Conservation (phyloP, 2,888 invertebrate species). For the Pseudococcus longispinus region DNA sequence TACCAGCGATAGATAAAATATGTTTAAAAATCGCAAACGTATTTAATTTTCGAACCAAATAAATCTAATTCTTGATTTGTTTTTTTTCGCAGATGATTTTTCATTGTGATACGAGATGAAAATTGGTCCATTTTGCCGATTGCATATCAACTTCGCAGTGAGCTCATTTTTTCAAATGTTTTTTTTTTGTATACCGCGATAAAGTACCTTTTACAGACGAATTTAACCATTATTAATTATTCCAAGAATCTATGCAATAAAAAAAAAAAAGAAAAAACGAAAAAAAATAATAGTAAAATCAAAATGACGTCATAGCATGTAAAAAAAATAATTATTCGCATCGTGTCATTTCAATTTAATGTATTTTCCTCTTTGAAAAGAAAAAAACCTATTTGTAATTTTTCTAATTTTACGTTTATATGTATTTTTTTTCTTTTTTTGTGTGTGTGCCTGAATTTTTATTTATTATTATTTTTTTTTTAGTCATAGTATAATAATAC, state of each 20-base stretch:
- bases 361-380: conserved; percentile 41
- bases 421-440: conserved; percentile 40
- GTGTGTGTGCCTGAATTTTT: conserved; percentile 56
- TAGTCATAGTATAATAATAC: conserved; percentile 50
- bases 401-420: conserved; percentile 42
- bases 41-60: no score
- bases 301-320: conserved; percentile 16
- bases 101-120: conserved; percentile 53
- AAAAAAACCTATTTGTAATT: conserved; percentile 23
- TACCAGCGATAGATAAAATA: no score
- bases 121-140: conserved; percentile 52
- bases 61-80: neutral
- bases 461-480: conserved; percentile 34
- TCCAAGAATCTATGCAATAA: neutral
- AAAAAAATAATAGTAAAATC: neutral
- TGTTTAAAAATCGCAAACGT: no score
- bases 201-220: neutral
- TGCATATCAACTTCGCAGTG: conserved; percentile 55
- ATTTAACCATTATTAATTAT: conserved; percentile 12
- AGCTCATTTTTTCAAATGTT: conserved; percentile 45
- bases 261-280: no score
- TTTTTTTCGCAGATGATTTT: conserved; percentile 45
- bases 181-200: conserved; percentile 26
- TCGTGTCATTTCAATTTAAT: conserved; percentile 17
- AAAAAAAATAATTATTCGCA: neutral